Percentiles rank a stretch among this genome's conserved stretches.
phyloP scores from a whole-genome alignment of 2,888 invertebrate genomes.

The Hydrotaea cyrtoneurina region DNA sequence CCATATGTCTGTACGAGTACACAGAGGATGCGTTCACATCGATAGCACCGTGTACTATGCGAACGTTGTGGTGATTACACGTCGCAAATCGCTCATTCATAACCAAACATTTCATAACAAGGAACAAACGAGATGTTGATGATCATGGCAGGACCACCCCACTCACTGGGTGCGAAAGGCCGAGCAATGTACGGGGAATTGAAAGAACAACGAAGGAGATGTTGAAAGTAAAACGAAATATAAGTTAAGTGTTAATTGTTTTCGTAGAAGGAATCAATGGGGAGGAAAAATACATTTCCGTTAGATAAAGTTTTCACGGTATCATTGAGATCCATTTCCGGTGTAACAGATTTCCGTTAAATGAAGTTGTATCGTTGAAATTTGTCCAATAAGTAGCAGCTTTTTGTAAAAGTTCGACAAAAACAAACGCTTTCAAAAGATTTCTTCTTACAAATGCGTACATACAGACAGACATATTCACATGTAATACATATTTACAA shows the following conservation, averaged over 20 bases:
- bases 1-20: not conserved
- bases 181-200: conserved; percentile 46
- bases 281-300: conserved; percentile 1
- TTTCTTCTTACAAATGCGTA: not conserved
- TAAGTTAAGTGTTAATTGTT: conserved; percentile 19
- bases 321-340: not conserved
- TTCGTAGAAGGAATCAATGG: not conserved
- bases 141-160: not conserved
- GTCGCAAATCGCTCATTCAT: conserved; percentile 58
- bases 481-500: too few relatives aligned
- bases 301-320: not conserved
- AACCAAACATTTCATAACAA: conserved; percentile 61
- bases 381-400: not conserved
- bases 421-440: not conserved
- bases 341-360: not conserved
- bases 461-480: too few relatives aligned
- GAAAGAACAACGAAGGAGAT: conserved; percentile 34
- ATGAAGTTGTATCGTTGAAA: not conserved
- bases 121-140: conserved; percentile 19
- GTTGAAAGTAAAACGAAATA: not conserved
- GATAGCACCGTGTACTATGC: too few relatives aligned
- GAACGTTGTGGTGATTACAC: conserved; percentile 40
- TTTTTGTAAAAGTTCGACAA: not conserved
- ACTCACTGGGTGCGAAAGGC: not conserved
- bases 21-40: too few relatives aligned